Conservation (phyloP, 2,888 invertebrate species). For the Dinocampus coccinellae region DNA sequence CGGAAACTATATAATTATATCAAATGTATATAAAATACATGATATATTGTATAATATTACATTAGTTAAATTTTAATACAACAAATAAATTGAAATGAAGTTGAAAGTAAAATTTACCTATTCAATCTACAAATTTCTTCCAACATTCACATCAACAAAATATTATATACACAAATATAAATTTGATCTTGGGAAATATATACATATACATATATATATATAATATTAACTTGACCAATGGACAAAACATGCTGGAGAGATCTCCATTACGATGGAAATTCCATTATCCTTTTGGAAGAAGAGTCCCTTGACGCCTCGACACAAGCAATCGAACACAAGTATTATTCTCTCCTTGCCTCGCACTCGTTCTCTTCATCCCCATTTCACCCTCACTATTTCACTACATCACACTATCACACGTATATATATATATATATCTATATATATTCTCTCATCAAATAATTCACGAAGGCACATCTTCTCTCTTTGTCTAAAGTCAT, state of each 20-base stretch:
- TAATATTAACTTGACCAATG: conserved; percentile 31
- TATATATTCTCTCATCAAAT: conserved; percentile 3
- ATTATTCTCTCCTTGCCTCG: conserved; percentile 17
- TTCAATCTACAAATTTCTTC: background rate
- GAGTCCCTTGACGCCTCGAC: conserved; percentile 35
- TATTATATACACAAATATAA: background rate
- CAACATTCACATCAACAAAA: background rate
- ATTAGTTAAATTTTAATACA: background rate
- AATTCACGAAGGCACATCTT: background rate
- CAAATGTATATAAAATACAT: background rate
- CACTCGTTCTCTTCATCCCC: background rate
- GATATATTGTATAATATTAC: no score
- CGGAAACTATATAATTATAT: background rate
- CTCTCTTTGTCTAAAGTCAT: background rate
- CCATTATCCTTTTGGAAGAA: conserved; percentile 37
- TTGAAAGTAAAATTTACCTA: no score
- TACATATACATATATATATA: conserved; percentile 9
- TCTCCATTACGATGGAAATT: conserved; percentile 41
- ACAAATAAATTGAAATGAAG: no score
- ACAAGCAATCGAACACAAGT: conserved; percentile 36
- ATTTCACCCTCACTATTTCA: background rate
- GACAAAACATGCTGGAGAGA: conserved; percentile 32
- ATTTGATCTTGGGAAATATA: background rate
- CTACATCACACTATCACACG: background rate
- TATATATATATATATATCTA: background rate